These are phyloP conservation scores for Nicator chloris DNA, from an alignment of 2,113 vertebrate genomes.

Conservation along the genomic window DNA sequence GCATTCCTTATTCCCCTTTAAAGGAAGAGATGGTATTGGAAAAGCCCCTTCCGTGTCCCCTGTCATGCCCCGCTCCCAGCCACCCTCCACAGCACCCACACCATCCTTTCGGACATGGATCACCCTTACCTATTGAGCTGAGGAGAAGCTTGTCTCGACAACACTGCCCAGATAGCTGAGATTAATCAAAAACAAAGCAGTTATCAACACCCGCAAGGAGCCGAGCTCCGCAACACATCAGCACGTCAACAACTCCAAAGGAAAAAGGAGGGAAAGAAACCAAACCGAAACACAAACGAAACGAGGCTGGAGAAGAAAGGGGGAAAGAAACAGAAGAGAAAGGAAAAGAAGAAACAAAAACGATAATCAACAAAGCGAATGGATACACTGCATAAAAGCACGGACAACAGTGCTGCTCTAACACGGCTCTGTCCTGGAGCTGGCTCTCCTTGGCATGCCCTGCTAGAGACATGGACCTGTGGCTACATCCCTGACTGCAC, in stretches of 20 bases:
- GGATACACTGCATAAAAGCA: constrained; percentile 66
- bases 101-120: constrained; percentile 92
- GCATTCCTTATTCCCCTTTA: constrained; percentile 91
- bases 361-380: constrained; percentile 64
- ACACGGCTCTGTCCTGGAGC: constrained; percentile 41
- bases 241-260: constrained; percentile 72
- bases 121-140: constrained; percentile 99
- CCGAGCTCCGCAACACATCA: constrained; percentile 75
- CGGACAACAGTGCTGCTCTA: constrained; percentile 62
- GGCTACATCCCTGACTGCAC: neutral
- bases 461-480: neutral
- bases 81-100: constrained; percentile 70
- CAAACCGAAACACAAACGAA: constrained; percentile 47
- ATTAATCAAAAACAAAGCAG: constrained; percentile 99
- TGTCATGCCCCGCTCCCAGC: constrained; percentile 73
- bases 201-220: constrained; percentile 85
- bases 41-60: constrained; percentile 89
- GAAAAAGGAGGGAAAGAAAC: constrained; percentile 64
- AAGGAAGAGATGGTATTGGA: constrained; percentile 92
- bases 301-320: constrained; percentile 68
- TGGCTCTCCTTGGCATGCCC: constrained; percentile 6
- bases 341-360: constrained; percentile 66
- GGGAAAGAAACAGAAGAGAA: constrained; percentile 72
- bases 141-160: constrained; percentile 99
- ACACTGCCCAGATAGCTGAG: constrained; percentile 99